phyloP scores from a whole-genome alignment of 2,113 vertebrate genomes.

The Synchiropus splendidus region DNA sequence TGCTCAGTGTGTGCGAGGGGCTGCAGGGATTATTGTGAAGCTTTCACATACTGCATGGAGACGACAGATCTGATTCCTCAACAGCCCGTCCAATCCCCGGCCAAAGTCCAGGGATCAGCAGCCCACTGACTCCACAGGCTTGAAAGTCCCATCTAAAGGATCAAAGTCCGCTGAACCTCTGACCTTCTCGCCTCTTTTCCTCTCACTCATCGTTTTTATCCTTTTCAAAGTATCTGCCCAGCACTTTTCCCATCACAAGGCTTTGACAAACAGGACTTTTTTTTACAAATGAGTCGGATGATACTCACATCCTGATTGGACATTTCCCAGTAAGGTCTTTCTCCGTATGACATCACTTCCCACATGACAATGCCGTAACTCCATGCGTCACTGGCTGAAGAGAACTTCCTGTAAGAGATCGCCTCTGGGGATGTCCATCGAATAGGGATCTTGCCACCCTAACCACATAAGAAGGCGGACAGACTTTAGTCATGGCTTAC shows the following conservation, averaged over 20 bases:
- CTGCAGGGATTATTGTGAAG: slow-evolving; percentile 51
- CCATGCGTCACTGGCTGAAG: slow-evolving; percentile 87
- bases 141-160: slow-evolving; percentile 35
- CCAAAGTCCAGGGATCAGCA: slow-evolving; percentile 42
- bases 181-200: slow-evolving; percentile 36
- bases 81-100: slow-evolving; percentile 40
- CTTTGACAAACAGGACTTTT: no score
- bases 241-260: slow-evolving; percentile 2
- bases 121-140: slow-evolving; percentile 43
- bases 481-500: no score
- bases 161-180: slow-evolving; percentile 32
- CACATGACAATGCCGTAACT: slow-evolving; percentile 98
- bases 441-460: slow-evolving; percentile 96
- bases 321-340: slow-evolving; percentile 96
- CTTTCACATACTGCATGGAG: slow-evolving; percentile 55
- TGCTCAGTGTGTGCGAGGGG: slow-evolving; percentile 31
- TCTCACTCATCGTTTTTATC: slow-evolving; percentile 25
- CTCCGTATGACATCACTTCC: slow-evolving; percentile 97
- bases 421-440: slow-evolving; percentile 93
- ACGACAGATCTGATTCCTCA: slow-evolving; percentile 45
- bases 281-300: no score
- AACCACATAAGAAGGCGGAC: slow-evolving; percentile 36
- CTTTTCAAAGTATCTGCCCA: slow-evolving; percentile 15
- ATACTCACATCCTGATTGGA: slow-evolving; percentile 97
- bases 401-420: slow-evolving; percentile 91